Conservation (phyloP, 1,140 invertebrate species). For the Anastatus disparis region DNA sequence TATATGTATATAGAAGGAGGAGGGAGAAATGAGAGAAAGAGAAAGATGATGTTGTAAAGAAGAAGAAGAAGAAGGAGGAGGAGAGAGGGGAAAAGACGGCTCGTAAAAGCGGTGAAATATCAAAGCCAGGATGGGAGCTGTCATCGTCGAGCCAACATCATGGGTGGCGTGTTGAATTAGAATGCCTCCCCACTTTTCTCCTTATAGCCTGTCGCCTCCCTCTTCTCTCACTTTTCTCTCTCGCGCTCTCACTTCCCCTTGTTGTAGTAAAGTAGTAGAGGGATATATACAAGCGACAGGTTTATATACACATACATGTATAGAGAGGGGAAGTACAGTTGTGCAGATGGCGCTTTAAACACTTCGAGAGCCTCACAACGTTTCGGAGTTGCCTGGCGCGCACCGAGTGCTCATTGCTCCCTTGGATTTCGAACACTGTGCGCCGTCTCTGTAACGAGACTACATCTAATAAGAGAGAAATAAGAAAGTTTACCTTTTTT, state of each 20-base stretch:
- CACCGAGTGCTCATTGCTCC: too few relatives aligned
- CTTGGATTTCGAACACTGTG: too few relatives aligned
- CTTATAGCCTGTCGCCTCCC: slow-evolving; percentile 25
- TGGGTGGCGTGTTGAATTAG: slow-evolving; percentile 74
- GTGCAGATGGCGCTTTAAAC: too few relatives aligned
- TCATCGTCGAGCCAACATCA: slow-evolving; percentile 73
- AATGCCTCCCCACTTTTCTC: slow-evolving; percentile 65
- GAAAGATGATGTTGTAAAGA: slow-evolving; percentile 2
- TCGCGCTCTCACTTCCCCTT: slow-evolving; percentile 63
- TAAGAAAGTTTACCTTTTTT: too few relatives aligned
- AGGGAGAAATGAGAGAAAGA: neutral
- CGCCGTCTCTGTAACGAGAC: too few relatives aligned
- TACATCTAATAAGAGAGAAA: too few relatives aligned
- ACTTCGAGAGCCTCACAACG: too few relatives aligned
- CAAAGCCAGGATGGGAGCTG: slow-evolving; percentile 72
- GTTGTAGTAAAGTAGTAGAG: too few relatives aligned
- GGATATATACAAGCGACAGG: neutral
- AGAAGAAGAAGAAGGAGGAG: slow-evolving; percentile 1
- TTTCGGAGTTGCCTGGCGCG: too few relatives aligned
- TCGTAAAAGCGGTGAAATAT: slow-evolving; percentile 71
- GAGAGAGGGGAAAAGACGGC: slow-evolving; percentile 49
- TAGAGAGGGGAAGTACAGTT: too few relatives aligned
- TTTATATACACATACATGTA: too few relatives aligned
- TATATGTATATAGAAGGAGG: too few relatives aligned
- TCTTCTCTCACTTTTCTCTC: slow-evolving; percentile 54